These are phyloP conservation scores for Cyanoramphus novaezelandiae DNA, from an alignment of 2,113 vertebrate genomes.

Conservation along the genomic window DNA sequence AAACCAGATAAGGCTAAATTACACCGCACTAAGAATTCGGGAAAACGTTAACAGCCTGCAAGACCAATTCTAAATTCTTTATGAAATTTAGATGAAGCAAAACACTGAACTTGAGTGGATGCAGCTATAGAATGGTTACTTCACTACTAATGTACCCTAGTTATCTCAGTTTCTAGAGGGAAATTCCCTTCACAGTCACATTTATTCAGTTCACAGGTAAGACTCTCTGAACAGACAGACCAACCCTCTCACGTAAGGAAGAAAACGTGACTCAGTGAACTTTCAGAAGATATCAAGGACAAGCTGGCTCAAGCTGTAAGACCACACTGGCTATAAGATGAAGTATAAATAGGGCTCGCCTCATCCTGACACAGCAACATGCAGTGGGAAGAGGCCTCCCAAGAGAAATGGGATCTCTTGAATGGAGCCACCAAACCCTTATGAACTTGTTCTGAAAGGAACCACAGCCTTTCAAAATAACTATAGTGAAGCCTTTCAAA, in stretches of 20 bases:
- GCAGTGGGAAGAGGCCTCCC: neutral
- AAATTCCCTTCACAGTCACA: neutral
- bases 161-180: neutral
- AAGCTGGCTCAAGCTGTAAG: neutral
- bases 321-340: neutral
- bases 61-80: neutral
- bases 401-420: neutral
- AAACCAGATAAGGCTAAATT: neutral
- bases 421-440: neutral
- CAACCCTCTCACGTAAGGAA: neutral
- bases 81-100: accelerated
- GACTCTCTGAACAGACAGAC: neutral
- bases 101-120: neutral
- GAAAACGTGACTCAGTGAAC: neutral
- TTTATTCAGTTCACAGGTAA: neutral
- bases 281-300: neutral
- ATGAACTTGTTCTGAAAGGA: neutral
- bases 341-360: neutral
- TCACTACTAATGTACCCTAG: neutral
- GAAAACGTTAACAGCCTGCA: neutral
- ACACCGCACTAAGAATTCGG: neutral
- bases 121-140: neutral
- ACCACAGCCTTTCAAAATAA: neutral
- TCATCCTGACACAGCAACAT: neutral
- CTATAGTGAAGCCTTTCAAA: neutral